Evolutionary conservation across 2,797 vertebrate genomes (phyloP).

Genomic region (Rallus crepitans): DNA sequence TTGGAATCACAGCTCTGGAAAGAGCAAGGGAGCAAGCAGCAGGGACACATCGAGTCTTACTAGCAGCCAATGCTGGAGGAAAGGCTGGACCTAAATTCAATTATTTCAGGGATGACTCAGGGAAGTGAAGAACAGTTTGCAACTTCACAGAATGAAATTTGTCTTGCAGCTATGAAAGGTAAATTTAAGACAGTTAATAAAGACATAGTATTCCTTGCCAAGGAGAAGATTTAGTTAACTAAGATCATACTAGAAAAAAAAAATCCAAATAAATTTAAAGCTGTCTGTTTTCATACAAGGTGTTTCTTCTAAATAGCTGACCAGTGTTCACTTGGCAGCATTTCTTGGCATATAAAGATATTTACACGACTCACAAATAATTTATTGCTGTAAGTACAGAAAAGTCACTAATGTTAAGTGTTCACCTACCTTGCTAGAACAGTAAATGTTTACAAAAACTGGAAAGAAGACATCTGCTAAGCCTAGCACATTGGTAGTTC

Average conservation of each 20-base stretch:
- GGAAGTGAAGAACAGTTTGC: neutral
- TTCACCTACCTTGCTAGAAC: neutral
- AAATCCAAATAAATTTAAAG: neutral
- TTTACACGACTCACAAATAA: slow-evolving; percentile 5
- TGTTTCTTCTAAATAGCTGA: slow-evolving; percentile 22
- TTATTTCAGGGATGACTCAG: neutral
- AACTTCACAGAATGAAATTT: neutral
- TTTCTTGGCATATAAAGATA: neutral
- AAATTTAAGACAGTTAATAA: neutral
- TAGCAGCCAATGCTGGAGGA: neutral
- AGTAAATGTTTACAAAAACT: slow-evolving; percentile 34
- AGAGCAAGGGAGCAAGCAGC: neutral
- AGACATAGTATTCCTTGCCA: neutral
- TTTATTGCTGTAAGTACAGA: neutral
- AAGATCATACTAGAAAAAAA: neutral
- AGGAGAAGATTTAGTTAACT: neutral
- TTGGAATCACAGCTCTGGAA: neutral
- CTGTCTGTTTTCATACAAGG: neutral
- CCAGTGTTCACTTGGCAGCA: neutral
- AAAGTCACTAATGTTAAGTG: neutral
- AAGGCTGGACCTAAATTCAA: neutral
- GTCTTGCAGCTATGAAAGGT: neutral
- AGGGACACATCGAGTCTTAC: neutral
- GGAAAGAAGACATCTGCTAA: slow-evolving; percentile 32
- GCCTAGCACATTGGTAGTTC: neutral